A percentile compares a stretch with the other conserved stretches of the same genome.
phyloP scores from a whole-genome alignment of 1,140 invertebrate species.

The Portunus trituberculatus region DNA sequence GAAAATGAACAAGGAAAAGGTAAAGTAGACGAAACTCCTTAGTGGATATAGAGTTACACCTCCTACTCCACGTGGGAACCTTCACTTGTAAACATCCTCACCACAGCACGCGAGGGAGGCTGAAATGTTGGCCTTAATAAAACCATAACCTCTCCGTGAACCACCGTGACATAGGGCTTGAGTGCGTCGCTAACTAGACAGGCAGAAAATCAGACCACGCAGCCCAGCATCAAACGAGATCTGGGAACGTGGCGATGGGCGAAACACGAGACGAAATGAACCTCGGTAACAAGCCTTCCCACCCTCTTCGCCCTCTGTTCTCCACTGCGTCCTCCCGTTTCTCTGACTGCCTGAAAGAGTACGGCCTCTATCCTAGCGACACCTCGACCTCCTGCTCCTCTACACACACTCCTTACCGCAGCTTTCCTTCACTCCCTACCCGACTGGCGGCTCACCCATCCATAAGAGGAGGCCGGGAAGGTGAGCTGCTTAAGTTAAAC shows the following conservation, averaged over 20 bases:
- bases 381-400: background rate
- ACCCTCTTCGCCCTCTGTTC: background rate
- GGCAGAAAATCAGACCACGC: background rate
- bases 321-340: background rate
- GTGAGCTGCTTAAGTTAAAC: slow-evolving; percentile 51
- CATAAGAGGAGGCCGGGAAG: slow-evolving; percentile 14
- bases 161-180: background rate
- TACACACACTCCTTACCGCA: background rate
- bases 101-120: background rate
- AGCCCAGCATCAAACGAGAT: background rate
- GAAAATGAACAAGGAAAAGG: background rate
- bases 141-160: background rate
- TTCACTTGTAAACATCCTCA: slow-evolving; percentile 35
- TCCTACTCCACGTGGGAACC: slow-evolving; percentile 44
- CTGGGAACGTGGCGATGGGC: background rate
- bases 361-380: background rate
- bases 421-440: background rate
- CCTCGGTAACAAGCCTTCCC: slow-evolving; percentile 4
- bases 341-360: background rate
- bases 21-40: background rate
- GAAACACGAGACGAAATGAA: background rate
- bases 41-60: slow-evolving; percentile 25
- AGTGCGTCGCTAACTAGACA: background rate
- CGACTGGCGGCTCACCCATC: background rate
- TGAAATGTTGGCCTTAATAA: too few relatives aligned